Evolutionary conservation across 2,888 invertebrate genomes (phyloP), one percentile per base, ranked within the genome.

Genomic region (Calameuta idolon): DNA sequence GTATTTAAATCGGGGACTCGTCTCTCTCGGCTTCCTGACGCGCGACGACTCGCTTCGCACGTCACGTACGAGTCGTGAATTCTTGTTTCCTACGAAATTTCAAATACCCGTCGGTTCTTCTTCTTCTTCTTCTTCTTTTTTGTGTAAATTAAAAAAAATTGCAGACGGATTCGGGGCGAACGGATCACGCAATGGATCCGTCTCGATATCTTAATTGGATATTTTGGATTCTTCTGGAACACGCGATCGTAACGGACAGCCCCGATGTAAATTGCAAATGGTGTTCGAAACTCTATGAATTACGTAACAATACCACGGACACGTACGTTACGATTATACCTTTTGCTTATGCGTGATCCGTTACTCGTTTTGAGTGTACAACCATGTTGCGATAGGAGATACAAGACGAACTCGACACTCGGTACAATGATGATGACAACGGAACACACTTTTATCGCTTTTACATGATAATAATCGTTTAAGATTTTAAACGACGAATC

Each of bases 1-100:
- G 81, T 85, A 84, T 85, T 85, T 80, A 74, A 83, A 83, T 81
- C 84, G 79, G 84, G 83, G 80, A 83, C 79, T 80, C 77, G 81
- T 83, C 80, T 83, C 80, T 83, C 83, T 78, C 75, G 55, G 55
- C 55, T 23, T 55, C 9, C 55, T 1, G 55, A 55, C 23, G 5
- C 55, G 23, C 5, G 55, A 2, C 23, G 55, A 9, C 31, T 55
- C 55, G 5, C 55, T 1, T 23, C 23, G 55, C 55, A 15, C 40
- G 15, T 40, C 40, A 15, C 40, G 55, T 15, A 23, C 15, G 23
- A 55, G 15, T 2, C 23, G 55, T 3, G 15, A 15, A 23, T 55
- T 5, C 23, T 55, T 55, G 55, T 9, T 55, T 55, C 23, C 23
- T 9, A 55, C 23, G 23, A 55, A 23, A 23, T 23, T 55, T 23